Evolutionary conservation across 2,113 vertebrate species (phyloP), one percentile per base, ranked within the genome.

Genomic region (Myrmecobius fasciatus): DNA sequence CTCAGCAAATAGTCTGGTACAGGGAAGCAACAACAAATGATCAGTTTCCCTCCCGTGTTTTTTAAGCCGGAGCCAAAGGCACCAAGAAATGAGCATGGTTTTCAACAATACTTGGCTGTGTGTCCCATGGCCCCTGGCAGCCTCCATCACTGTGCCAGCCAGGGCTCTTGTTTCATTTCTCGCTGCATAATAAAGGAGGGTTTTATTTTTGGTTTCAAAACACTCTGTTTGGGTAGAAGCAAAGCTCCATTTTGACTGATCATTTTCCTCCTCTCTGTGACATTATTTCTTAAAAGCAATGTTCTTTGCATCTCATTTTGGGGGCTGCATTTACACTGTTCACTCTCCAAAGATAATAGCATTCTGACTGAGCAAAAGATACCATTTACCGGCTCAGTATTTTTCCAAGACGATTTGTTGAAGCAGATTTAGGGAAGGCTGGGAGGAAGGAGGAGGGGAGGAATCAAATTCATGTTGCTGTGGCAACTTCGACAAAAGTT

Each of bases 391-490:
- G 95, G 97, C 93, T 92, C 26, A 49, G 47, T 94, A 94, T 92
- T 93, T 75, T 96, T 96, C 91, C 25, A 95, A 96, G 93, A 94
- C 92, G 95, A 95, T 93, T 90, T 97, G 54, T 52, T 96, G 96
- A 96, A 97, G 83, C 93, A 75, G 97, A 97, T 98, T 98, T 96
- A 94, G 97, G 96, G 92, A 93, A 97, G 96, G 96, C 92, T 95
- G 95, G 49, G n/a, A 92, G 91, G 89, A 46, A 94, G 92, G 96
- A 89, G 92, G 95, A 92, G 96, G 94, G 97, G 97, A 96, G 89
- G 93, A 20, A 31, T 90, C 96, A 97, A 96, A 96, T 95, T 97
- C 93, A 51, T 7, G 97, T 98, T 98, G 98, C 98, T 98, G 98
- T 98, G 97, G 98, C 97, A 98, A 98, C 98, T 97, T 47, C 0